Base-by-base conservation (phyloP, 1,140 invertebrate genomes). In the Drosophila mojavensis region DNA sequence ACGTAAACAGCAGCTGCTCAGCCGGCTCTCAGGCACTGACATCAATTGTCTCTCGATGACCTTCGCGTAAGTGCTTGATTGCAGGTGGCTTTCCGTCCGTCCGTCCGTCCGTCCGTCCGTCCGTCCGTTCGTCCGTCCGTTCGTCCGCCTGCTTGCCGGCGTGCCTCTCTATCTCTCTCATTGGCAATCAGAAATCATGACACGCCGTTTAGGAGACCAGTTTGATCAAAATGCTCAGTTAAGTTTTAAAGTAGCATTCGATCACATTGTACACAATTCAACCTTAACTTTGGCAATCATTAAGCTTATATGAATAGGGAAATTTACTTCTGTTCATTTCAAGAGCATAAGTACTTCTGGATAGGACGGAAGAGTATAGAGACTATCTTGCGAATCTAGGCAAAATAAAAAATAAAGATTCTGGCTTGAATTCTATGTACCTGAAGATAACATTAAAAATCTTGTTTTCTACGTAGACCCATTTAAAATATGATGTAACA, bases 11-110 rank as follows among this genome's bases (percentile, higher is more conserved):
- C 74, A 60, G 62, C 74, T 73, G 74, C 30, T 48, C 64, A 47
- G 64, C 36, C 13, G 36, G 50, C 47, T 73, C 74, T 51, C 65
- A 68, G 62, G 64, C 69, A 76, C 74, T 76, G 74, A 73, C 74
- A 76, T 76, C 74, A 76, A 76, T 76, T 76, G 74, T 76, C 50
- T 66, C 74, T 76, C 62, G 69, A 73, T 72, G 74, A 76, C 74
- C 74, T 76, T 76, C 69, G 68, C 41, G 41, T 56, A 76, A 72
- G 73, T 66, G 62, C 67, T 73, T 59, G 70, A 67, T 73, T 73
- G 70, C 70, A 71, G 68, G 68, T 71, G 68, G 36, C 55, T 58
- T 15, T 17, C 28, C 4, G 30, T 55, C 30, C 15, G 53, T 36
- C 53, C 10, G 30, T 20, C 9, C 17, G 55, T 45, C 39, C 9